Evolutionary conservation across 1,140 invertebrate species (phyloP), one percentile per base, ranked within the genome.

Genomic region (Micrasema longulum): DNA sequence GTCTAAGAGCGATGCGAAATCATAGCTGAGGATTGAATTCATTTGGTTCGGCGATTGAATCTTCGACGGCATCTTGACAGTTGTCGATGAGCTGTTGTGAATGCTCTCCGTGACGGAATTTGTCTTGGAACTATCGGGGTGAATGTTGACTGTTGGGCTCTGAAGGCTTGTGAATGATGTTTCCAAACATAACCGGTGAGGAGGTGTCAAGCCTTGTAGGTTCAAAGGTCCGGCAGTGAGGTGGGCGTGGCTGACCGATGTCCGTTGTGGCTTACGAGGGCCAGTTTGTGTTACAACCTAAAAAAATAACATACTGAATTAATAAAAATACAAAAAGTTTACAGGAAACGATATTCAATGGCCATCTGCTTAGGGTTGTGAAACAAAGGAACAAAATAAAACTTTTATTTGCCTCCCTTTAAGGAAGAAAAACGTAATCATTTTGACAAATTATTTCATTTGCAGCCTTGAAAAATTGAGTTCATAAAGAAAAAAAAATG

Each of bases 271-370:
- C 80, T 92, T 92, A 55, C 88, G 86, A 69, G 91, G 89, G 48
- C 91, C 91, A 80, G 90, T 85, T 68, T 89, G 89, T 62, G 89
- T 91, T 89, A 92, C 88, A 89, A 93, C 91, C 91, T 93, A 80
- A n/a, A 78, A 80, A 45, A 60, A 68, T n/a, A n/a, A n/a, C n/a
- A n/a, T n/a, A n/a, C n/a, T n/a, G n/a, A n/a, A n/a, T n/a, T n/a
- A n/a, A n/a, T n/a, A n/a, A n/a, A n/a, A n/a, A n/a, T n/a, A n/a
- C n/a, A n/a, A n/a, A n/a, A n/a, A n/a, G n/a, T n/a, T n/a, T n/a
- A n/a, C n/a, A n/a, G n/a, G n/a, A n/a, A n/a, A n/a, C n/a, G n/a
- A n/a, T n/a, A n/a, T n/a, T n/a, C n/a, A n/a, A n/a, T n/a, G n/a
- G n/a, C n/a, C n/a, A n/a, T n/a, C n/a, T n/a, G n/a, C n/a, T n/a